Evolutionary conservation across 2,888 invertebrate species (phyloP).

Genomic region (Candidula unifasciata): DNA sequence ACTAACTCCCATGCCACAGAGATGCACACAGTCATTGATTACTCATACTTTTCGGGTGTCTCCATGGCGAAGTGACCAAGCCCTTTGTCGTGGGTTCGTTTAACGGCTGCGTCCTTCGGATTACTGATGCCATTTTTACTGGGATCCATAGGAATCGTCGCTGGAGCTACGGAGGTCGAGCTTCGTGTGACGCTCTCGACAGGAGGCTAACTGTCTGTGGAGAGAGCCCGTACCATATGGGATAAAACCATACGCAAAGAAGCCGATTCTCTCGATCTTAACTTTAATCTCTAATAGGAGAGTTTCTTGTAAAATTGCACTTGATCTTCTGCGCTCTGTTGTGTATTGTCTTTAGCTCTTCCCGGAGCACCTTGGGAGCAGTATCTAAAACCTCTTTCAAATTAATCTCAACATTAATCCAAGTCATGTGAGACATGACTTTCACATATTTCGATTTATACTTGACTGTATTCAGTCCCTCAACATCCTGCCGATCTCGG

Average conservation of each 20-base stretch:
- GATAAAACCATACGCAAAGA: neutral
- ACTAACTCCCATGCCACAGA: too few relatives aligned
- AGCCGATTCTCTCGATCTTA: neutral
- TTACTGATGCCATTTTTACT: too few relatives aligned
- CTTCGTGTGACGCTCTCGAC: too few relatives aligned
- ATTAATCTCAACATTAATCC: slow-evolving; percentile 11
- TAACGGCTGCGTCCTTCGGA: too few relatives aligned
- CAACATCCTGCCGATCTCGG: slow-evolving; percentile 6
- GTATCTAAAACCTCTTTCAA: neutral
- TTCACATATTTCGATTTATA: slow-evolving; percentile 7
- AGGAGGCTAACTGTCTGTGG: too few relatives aligned
- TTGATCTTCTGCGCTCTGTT: neutral
- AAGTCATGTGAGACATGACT: slow-evolving; percentile 23
- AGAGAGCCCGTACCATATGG: too few relatives aligned
- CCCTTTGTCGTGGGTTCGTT: too few relatives aligned
- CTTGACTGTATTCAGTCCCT: slow-evolving; percentile 25
- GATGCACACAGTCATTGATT: too few relatives aligned
- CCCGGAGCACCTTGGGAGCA: neutral
- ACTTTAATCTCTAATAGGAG: slow-evolving; percentile 1
- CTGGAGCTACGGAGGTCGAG: too few relatives aligned
- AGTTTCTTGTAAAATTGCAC: slow-evolving; percentile 23
- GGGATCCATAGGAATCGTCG: too few relatives aligned
- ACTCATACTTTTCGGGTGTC: too few relatives aligned
- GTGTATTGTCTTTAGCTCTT: neutral
- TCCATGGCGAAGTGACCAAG: too few relatives aligned